phyloP scores from a whole-genome alignment of 1,140 invertebrate genomes.

The Temnothorax curvispinosus region DNA sequence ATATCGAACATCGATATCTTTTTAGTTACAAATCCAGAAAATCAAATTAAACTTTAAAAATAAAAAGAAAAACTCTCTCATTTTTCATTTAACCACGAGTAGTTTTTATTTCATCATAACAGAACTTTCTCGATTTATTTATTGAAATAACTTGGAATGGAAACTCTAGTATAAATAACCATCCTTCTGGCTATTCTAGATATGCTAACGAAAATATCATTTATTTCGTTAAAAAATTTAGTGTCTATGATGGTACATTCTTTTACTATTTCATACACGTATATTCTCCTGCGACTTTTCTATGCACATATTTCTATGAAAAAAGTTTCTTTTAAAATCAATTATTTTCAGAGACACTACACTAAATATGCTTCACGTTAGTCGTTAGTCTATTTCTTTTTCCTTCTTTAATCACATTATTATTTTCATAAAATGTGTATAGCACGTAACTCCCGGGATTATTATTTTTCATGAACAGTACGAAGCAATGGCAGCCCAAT shows the following conservation, averaged over 20 bases:
- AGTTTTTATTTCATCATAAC: not conserved
- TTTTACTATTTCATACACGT: not conserved
- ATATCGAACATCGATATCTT: not conserved
- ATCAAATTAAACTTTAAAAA: not conserved
- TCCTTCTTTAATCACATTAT: not conserved
- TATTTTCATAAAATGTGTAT: not conserved
- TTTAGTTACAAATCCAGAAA: not conserved
- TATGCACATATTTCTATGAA: no score
- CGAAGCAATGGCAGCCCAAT: not conserved
- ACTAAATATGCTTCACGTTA: not conserved
- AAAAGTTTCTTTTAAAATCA: not conserved
- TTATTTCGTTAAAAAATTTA: not conserved
- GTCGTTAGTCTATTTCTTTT: not conserved
- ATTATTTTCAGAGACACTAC: not conserved
- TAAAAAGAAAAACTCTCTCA: no score
- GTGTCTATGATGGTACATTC: not conserved
- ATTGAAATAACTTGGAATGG: not conserved
- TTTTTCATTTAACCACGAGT: not conserved
- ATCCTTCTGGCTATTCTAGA: not conserved
- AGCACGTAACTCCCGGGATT: not conserved
- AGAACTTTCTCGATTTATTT: not conserved
- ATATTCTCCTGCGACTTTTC: not conserved
- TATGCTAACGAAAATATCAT: not conserved
- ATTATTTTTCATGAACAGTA: slow-evolving; percentile 9
- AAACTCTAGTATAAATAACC: not conserved